Conservation (phyloP, 2,113 vertebrate species). For the Hylia prasina region DNA sequence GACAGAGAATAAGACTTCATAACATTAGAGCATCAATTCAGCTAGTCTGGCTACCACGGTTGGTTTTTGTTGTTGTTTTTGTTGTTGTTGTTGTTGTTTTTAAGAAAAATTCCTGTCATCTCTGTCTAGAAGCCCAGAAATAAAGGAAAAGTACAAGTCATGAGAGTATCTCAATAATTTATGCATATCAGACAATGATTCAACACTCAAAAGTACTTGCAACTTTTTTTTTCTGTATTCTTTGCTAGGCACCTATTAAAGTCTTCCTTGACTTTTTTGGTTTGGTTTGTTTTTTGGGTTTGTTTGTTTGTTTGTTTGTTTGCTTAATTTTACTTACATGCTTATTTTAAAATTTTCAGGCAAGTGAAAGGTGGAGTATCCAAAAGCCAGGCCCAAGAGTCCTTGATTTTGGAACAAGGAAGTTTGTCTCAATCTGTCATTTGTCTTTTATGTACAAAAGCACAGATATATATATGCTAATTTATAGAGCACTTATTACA, state of each 20-base stretch:
- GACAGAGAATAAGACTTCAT: not conserved
- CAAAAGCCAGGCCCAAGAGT: not conserved
- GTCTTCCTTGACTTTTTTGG: accelerated
- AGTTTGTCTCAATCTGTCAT: slow-evolving; percentile 19
- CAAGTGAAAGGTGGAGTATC: not conserved
- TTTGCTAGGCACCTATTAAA: slow-evolving; percentile 34
- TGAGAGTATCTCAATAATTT: not conserved
- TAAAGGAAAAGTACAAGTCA: not conserved
- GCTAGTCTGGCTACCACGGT: not conserved
- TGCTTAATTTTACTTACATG: not conserved
- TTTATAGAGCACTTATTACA: not conserved
- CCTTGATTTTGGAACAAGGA: not conserved
- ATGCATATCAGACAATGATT: not conserved
- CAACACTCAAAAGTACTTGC: not conserved
- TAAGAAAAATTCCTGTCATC: not conserved
- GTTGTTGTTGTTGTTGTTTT: too few species aligned
- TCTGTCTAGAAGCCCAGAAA: not conserved
- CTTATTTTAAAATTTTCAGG: not conserved
- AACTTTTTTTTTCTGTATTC: not conserved
- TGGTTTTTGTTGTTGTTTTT: too few species aligned
- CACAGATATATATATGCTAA: not conserved
- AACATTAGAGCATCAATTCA: not conserved
- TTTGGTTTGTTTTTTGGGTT: too few species aligned
- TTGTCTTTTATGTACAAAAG: not conserved
- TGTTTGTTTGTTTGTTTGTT: too few species aligned